phyloP scores from a whole-genome alignment of 2,113 vertebrate species.

The Hypomesus transpacificus region DNA sequence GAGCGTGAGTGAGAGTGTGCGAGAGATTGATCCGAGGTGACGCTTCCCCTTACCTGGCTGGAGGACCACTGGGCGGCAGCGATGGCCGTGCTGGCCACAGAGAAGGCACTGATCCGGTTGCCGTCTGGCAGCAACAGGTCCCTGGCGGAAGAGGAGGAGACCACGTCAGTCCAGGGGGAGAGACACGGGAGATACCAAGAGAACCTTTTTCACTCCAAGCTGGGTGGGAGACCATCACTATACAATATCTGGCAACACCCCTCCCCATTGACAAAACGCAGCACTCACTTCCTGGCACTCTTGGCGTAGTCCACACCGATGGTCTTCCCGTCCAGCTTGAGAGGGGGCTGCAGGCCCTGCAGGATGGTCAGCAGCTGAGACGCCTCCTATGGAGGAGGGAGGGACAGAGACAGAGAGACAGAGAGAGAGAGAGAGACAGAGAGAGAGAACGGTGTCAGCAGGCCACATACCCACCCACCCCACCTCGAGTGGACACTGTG shows the following conservation, averaged over 20 bases:
- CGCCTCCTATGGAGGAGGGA: constrained; percentile 77
- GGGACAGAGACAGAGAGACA: neutral
- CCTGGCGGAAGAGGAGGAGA: constrained; percentile 60
- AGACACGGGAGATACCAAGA: neutral
- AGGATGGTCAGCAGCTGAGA: constrained; percentile 95
- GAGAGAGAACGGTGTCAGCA: neutral
- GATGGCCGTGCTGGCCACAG: constrained; percentile 96
- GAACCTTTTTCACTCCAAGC: neutral
- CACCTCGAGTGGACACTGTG: too few species aligned
- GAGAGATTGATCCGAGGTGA: neutral
- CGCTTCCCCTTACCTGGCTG: constrained; percentile 86
- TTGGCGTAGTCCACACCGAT: constrained; percentile 98
- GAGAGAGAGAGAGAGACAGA: too few species aligned
- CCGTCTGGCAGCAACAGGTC: constrained; percentile 92
- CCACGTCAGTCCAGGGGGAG: neutral
- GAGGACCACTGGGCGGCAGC: constrained; percentile 99
- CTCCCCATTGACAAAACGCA: neutral
- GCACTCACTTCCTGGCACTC: constrained; percentile 94
- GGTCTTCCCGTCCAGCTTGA: constrained; percentile 97
- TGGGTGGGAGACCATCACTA: neutral
- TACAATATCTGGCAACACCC: neutral
- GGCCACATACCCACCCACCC: too few species aligned
- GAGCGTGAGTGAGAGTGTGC: neutral
- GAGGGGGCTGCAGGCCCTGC: constrained; percentile 90
- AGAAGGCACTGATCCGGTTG: constrained; percentile 94